Conservation (phyloP, 2,113 vertebrate genomes). For the Neofelis nebulosa region DNA sequence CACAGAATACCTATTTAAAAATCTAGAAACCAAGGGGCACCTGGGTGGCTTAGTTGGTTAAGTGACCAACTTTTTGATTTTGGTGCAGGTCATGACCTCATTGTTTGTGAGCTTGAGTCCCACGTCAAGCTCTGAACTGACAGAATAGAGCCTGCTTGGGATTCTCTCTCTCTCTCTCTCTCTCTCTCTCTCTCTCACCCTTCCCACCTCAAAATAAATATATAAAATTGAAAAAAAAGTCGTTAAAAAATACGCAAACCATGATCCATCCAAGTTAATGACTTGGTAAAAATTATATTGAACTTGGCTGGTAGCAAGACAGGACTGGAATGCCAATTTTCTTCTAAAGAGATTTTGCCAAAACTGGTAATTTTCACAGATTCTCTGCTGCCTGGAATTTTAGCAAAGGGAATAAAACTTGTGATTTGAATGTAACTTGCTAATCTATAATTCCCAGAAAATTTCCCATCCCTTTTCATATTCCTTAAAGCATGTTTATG, state of each 20-base stretch:
- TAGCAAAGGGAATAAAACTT: slow-evolving; percentile 45
- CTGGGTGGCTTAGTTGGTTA: no score
- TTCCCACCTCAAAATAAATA: no score
- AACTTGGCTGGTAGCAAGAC: neutral
- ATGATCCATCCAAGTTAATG: neutral
- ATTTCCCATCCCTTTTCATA: slow-evolving; percentile 63
- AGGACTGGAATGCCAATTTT: neutral
- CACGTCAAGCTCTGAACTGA: no score
- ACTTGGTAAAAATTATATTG: neutral
- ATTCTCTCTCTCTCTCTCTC: no score
- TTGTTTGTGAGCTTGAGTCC: no score
- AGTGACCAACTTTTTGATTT: no score
- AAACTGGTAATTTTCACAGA: neutral
- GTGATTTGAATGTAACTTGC: slow-evolving; percentile 72
- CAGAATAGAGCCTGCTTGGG: no score
- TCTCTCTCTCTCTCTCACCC: no score
- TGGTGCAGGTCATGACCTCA: no score
- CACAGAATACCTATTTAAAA: neutral
- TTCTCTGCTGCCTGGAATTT: neutral
- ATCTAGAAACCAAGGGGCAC: neutral
- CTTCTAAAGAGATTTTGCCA: neutral
- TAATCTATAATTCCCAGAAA: slow-evolving; percentile 60
- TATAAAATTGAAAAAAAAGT: no score
- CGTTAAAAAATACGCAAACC: neutral
- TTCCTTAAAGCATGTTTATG: slow-evolving; percentile 56